Base-by-base conservation (phyloP, 92 coral and sea anemone genomes). In the Paramuricea clavata region DNA sequence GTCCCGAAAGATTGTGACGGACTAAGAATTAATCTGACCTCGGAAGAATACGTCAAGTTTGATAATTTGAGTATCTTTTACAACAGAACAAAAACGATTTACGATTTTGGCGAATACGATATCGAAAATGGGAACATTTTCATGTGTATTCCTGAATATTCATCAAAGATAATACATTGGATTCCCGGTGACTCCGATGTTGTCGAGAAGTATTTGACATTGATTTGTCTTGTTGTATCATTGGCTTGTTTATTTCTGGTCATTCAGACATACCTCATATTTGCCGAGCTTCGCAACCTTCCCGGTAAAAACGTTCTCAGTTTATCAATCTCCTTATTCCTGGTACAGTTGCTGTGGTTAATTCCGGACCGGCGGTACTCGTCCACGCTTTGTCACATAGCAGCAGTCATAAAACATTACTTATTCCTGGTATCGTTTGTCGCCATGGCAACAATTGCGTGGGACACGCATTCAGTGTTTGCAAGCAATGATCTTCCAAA, bases 241-340 rank as follows among this genome's bases (percentile, higher is more conserved):
- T 28, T 76, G 65, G 23, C 49, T 1, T 25, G 49, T 15, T 49
- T 76, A 49, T 49, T 49, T 27, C 67, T 76, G 35, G 81, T 76
- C 65, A 49, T 76, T 26, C 81, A 3, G 23, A 76, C 81, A 2
- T 76, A 76, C 65, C 12, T 57, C 21, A 28, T 76, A 0, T 76
- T 76, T 34, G 36, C 65, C 0, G 81, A 76, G 39, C 81, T 76
- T 12, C 64, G 81, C n/a, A 28, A 17, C 12, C 81, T 76, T 28
- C 81, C 81, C 11, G 81, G 81, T 25, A 76, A 76, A 76, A 76
- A 76, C 28, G 17, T 76, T 49, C 3, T 76, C 17, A 76, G 65
- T 52, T 76, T 76, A 32, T 49, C 65, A 27, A 27, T 76, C 1
- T 49, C 67, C 5, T 30, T 76, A 32, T 76, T 76, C 22, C 22